Evolutionary conservation across 1,140 invertebrate genomes (phyloP).

Genomic region (Phortica variegata): DNA sequence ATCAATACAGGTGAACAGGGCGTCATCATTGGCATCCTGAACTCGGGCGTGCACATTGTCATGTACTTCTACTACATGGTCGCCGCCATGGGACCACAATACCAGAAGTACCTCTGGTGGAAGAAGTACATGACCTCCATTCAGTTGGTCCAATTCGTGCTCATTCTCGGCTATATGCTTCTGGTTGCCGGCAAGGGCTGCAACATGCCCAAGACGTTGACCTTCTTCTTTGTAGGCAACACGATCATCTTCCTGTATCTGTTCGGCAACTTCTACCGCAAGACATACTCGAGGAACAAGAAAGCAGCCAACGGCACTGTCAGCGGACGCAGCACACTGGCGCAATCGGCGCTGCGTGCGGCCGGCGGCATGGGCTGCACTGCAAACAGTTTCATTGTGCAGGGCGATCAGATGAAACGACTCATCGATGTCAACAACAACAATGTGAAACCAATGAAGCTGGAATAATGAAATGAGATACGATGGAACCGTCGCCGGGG

Average conservation of each 20-base stretch:
- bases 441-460: slow-evolving; percentile 38
- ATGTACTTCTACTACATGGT: slow-evolving; percentile 81
- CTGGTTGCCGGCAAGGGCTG: slow-evolving; percentile 72
- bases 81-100: slow-evolving; percentile 64
- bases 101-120: slow-evolving; percentile 68
- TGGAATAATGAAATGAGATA: slow-evolving; percentile 26
- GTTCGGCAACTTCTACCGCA: slow-evolving; percentile 84
- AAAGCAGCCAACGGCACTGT: slow-evolving; percentile 19
- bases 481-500: slow-evolving; percentile 5
- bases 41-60: slow-evolving; percentile 73
- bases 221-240: slow-evolving; percentile 67
- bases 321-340: slow-evolving; percentile 23
- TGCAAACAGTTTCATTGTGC: slow-evolving; percentile 20
- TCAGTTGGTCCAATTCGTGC: slow-evolving; percentile 76
- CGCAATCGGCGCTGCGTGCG: slow-evolving; percentile 36
- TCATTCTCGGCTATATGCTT: slow-evolving; percentile 69
- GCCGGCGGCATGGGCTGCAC: slow-evolving; percentile 49
- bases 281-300: slow-evolving; percentile 65
- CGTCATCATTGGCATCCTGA: slow-evolving; percentile 65
- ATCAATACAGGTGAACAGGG: slow-evolving; percentile 67
- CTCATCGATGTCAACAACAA: slow-evolving; percentile 51
- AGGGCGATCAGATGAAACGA: slow-evolving; percentile 30
- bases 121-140: slow-evolving; percentile 75
- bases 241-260: slow-evolving; percentile 76
- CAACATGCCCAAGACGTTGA: slow-evolving; percentile 67